A percentile compares a stretch with the other conserved stretches of the same genome.
Conservation (phyloP, 2,113 vertebrate genomes). For the Sclerurus mexicanus region DNA sequence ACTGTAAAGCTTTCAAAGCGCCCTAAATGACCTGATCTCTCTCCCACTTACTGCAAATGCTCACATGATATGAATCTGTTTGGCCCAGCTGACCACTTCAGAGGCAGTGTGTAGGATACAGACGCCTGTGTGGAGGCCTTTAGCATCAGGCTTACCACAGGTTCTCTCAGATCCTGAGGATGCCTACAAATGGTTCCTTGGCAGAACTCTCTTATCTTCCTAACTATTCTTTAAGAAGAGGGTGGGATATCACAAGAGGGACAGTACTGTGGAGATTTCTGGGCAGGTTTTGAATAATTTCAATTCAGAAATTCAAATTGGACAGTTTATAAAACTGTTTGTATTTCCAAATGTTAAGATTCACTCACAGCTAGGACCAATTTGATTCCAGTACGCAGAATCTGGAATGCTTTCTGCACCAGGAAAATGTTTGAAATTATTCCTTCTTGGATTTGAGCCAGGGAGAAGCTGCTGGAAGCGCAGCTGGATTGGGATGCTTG, state of each 20-base stretch:
- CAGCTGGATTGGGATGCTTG: conserved; percentile 3
- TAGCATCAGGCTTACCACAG: not conserved
- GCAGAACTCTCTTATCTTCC: not conserved
- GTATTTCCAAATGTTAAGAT: not conserved
- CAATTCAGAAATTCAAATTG: not conserved
- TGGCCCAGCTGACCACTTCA: conserved; percentile 46
- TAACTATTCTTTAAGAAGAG: not conserved
- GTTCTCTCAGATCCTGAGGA: not conserved
- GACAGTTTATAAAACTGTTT: not conserved
- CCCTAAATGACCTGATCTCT: conserved; percentile 20
- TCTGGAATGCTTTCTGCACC: not conserved
- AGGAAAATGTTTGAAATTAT: not conserved
- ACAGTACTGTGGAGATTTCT: not conserved
- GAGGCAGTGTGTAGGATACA: conserved; percentile 12
- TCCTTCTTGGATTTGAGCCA: not conserved
- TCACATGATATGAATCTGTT: not conserved
- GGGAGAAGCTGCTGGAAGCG: conserved; percentile 29
- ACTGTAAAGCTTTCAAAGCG: conserved; percentile 4
- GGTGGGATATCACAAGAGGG: not conserved
- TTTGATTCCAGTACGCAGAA: not conserved
- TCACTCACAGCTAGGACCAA: not conserved
- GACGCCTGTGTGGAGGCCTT: not conserved
- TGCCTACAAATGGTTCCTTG: not conserved
- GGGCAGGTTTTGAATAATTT: not conserved
- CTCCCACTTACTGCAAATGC: not conserved